Base-by-base conservation (phyloP, 2,113 vertebrate species). In the Sceloporus undulatus region DNA sequence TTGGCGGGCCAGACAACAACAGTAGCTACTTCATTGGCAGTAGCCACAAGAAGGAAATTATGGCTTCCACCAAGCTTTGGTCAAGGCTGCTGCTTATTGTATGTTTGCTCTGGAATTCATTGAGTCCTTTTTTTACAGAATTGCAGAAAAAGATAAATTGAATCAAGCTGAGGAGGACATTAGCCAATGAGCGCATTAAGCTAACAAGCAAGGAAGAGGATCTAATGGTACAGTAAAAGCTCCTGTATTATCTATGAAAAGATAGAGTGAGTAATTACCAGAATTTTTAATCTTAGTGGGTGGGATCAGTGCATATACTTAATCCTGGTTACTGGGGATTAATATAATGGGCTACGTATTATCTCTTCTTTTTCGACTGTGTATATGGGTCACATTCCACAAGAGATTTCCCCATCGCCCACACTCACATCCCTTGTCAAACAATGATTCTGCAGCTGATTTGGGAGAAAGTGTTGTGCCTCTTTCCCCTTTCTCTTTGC, bases 81-180 rank as follows among this genome's bases (percentile, higher is more conserved):
- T 9, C 62, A 76, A 76, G n/a, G 25, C 48, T 40, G 13, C 6
- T 73, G 9, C 25, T 19, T 23, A 79, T 62, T 62, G 59, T 62
- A 16, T 62, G 16, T 62, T 62, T 1, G 16, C 16, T 14, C 9
- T 11, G 14, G 48, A 29, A 87, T 29, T 6, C 5, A 59, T 70
- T 2, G 84, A 10, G 1, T 76, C 77, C 66, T n/a, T 95, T 34
- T 86, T 0, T 73, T 73, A 79, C 95, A 98, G 97, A 92, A 95
- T 98, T 95, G 95, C 96, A 29, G 97, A 97, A 94, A 97, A 97
- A 90, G 97, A 98, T 87, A 97, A 97, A 68, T 96, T 98, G 62
- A 97, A 96, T 89, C 96, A 97, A 91, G 96, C 96, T 87, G 97
- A 97, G 94, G 97, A 97, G 48, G 97, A n/a, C 97, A 1, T 93